A percentile compares a stretch with the other conserved stretches of the same genome.
phyloP scores from a whole-genome alignment of 2,113 vertebrate genomes.

The Microcebus ravelobensis region DNA sequence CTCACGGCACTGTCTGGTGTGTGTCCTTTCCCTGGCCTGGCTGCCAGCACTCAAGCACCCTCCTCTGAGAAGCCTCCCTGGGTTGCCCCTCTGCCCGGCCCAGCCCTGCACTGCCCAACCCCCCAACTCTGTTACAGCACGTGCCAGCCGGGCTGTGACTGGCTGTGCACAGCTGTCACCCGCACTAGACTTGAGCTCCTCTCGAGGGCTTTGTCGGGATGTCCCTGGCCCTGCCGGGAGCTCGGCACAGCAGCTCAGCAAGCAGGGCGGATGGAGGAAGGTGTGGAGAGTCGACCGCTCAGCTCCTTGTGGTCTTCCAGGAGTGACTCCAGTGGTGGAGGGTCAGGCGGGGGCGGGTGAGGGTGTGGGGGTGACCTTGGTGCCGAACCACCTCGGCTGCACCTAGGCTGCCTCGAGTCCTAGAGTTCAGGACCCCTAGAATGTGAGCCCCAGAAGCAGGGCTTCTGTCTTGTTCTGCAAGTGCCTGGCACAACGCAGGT shows the following conservation, averaged over 20 bases:
- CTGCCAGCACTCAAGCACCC: not conserved
- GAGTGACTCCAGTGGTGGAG: not conserved
- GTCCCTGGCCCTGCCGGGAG: not conserved
- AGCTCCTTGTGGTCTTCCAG: not conserved
- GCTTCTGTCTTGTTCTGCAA: not conserved
- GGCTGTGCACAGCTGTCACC: fast-evolving
- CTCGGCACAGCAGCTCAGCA: not conserved
- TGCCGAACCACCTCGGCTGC: not conserved
- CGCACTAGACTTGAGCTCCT: not conserved
- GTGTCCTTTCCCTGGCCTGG: not conserved
- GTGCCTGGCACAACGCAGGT: not conserved
- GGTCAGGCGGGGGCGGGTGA: not conserved
- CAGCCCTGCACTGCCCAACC: not conserved
- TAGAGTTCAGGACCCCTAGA: not conserved
- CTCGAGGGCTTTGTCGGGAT: not conserved
- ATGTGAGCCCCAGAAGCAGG: not conserved
- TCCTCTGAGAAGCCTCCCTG: not conserved
- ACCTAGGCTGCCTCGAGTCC: not conserved
- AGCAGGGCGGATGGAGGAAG: fast-evolving
- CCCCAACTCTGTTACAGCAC: not conserved
- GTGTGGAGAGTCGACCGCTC: fast-evolving
- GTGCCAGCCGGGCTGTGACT: not conserved
- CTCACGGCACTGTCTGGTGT: not conserved
- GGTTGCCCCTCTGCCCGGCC: not conserved
- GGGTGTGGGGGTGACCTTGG: not conserved